Evolutionary conservation across 2,797 vertebrate species (phyloP).

Genomic region (Coracias cyanogaster): DNA sequence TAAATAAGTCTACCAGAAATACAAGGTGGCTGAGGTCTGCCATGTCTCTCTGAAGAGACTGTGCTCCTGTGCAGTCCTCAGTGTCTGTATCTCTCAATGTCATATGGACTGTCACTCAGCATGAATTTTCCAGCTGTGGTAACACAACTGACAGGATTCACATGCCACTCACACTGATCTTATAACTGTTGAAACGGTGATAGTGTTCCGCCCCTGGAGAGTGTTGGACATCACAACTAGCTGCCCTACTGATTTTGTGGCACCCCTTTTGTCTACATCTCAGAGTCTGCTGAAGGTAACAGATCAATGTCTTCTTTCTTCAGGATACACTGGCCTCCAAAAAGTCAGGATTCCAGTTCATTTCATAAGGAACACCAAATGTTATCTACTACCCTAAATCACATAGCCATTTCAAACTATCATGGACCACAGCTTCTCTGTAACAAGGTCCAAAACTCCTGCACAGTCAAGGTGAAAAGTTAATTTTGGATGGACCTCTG

Average conservation of each 20-base stretch:
- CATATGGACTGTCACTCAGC: background rate
- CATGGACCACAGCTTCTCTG: background rate
- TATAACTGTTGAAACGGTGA: background rate
- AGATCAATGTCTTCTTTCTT: background rate
- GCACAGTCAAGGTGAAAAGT: background rate
- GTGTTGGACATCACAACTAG: background rate
- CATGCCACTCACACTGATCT: background rate
- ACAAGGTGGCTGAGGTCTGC: background rate
- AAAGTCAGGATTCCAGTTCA: background rate
- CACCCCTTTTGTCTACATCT: background rate
- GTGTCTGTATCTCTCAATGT: background rate
- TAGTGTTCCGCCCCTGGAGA: background rate
- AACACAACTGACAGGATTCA: background rate
- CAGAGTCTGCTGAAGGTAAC: background rate
- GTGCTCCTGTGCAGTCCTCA: background rate
- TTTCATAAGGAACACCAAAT: background rate
- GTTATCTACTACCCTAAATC: background rate
- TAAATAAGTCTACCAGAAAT: background rate
- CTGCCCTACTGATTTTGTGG: background rate
- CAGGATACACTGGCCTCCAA: background rate
- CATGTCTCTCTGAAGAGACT: background rate
- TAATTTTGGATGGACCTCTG: background rate
- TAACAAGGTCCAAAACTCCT: background rate
- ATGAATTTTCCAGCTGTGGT: background rate
- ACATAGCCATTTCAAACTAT: background rate